These are phyloP conservation scores for Drosophila sp. DNA, from an alignment of 1,140 invertebrate genomes.

Conservation along the genomic window DNA sequence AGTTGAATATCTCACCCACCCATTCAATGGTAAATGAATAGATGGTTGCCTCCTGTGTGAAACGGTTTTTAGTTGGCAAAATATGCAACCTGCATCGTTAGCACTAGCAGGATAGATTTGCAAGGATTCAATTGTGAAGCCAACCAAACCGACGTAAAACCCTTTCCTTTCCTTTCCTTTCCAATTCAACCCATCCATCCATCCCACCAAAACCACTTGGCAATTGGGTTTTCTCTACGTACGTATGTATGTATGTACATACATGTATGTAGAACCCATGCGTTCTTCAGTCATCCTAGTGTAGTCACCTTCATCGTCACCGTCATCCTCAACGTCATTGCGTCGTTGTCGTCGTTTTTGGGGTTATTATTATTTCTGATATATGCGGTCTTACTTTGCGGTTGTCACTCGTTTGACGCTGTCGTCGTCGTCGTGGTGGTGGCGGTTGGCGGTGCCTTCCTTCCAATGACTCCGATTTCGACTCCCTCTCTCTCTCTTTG, in stretches of 20 bases:
- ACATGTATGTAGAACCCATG: too few relatives aligned
- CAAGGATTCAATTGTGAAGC: slow-evolving; percentile 75
- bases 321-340: slow-evolving; percentile 36
- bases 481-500: slow-evolving; percentile 38
- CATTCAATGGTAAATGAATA: not conserved
- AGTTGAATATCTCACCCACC: slow-evolving; percentile 15
- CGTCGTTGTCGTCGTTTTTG: not conserved
- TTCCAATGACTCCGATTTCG: slow-evolving; percentile 50
- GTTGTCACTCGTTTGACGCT: slow-evolving; percentile 63
- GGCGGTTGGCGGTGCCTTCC: slow-evolving; percentile 10
- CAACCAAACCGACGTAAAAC: slow-evolving; percentile 17
- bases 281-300: slow-evolving; percentile 4
- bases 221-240: slow-evolving; percentile 39
- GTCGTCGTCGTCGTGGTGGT: slow-evolving; percentile 2
- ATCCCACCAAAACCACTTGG: slow-evolving; percentile 8
- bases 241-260: too few relatives aligned
- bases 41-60: not conserved
- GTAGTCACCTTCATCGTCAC: not conserved
- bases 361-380: slow-evolving; percentile 80
- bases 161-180: not conserved
- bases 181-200: not conserved
- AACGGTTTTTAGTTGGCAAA: slow-evolving; percentile 66
- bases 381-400: slow-evolving; percentile 80
- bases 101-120: slow-evolving; percentile 66
- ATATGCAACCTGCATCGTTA: slow-evolving; percentile 75